Base-by-base conservation (phyloP, 2,797 vertebrate species). In the Microcaecilia unicolor region DNA sequence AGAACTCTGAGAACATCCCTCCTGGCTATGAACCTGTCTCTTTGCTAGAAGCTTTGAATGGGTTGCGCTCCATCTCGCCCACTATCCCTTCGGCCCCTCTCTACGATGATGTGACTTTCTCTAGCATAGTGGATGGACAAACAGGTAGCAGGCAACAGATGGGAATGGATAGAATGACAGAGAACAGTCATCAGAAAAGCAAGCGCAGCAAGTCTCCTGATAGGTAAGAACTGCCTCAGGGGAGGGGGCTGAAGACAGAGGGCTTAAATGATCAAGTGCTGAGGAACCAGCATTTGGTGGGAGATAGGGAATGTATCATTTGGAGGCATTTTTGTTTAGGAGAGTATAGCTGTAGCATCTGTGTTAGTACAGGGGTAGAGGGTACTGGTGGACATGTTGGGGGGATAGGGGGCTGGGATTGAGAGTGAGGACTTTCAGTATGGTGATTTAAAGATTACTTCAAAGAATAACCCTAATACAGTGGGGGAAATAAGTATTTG, bases 21-120 rank as follows among this genome's bases (percentile, higher is more conserved):
- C 88, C 93, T 0, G 96, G 95, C 49, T 99, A 95, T 2, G 95
- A 99, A 61, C 95, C 95, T 57, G 93, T 99, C 61, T 99, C 96
- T 1, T 64, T 99, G 58, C 70, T 99, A 7, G 95, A 98, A 58
- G 96, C 95, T 0, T 76, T 99, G 62, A 99, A 99, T 0, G 96
- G 96, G 15, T 81, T 94, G 16, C 77, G 86, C 12, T 88, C 95
- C 0, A 61, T 85, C 35, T 93, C 95, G 4, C 90, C 93, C 0
- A 66, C 79, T 43, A 70, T 92, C 35, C 93, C 93, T 0, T 89
- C 89, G 0, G 94, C 90, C 2, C 94, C 96, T 1, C 86, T 97
- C 3, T 98, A 98, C 1, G 93, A 99, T 0, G 94, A 99, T 25
- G 93, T 99, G 70, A 90, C 74, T 64, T 99, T 93, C 73, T 87